A percentile compares a stretch with the other conserved stretches of the same genome.
These are phyloP conservation scores for Leuciscus waleckii DNA, from an alignment of 2,797 vertebrate species.

Conservation along the genomic window DNA sequence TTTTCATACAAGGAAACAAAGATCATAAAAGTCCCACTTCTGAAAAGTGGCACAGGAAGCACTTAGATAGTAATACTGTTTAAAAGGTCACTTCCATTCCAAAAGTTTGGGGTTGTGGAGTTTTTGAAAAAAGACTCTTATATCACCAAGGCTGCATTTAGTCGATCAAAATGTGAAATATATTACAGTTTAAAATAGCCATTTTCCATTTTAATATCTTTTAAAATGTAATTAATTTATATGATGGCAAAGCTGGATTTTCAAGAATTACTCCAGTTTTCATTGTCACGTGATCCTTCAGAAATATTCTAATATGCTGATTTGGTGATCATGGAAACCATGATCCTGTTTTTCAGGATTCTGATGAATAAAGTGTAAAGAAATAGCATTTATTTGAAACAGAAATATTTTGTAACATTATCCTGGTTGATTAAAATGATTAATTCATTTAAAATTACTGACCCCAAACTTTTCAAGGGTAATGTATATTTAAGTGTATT, in stretches of 20 bases:
- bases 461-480: not conserved
- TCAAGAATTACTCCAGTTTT: not conserved
- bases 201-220: not conserved
- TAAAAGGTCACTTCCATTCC: too few relatives aligned
- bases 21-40: too few relatives aligned
- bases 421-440: not conserved
- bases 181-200: not conserved
- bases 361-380: not conserved
- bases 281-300: not conserved
- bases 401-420: not conserved
- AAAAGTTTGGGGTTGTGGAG: not conserved
- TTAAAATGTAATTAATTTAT: not conserved
- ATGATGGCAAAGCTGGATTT: not conserved
- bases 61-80: too few relatives aligned
- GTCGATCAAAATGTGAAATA: not conserved
- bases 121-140: not conserved
- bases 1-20: too few relatives aligned
- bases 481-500: not conserved
- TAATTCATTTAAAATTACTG: not conserved
- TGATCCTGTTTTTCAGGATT: not conserved
- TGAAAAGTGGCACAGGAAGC: too few relatives aligned
- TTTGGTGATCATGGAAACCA: not conserved
- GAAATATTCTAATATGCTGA: not conserved
- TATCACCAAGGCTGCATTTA: not conserved
- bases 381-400: not conserved